A percentile compares a stretch with the other conserved stretches of the same genome.
Evolutionary conservation across 2,113 vertebrate genomes (phyloP).

Genomic region (Alaudala cheleensis): DNA sequence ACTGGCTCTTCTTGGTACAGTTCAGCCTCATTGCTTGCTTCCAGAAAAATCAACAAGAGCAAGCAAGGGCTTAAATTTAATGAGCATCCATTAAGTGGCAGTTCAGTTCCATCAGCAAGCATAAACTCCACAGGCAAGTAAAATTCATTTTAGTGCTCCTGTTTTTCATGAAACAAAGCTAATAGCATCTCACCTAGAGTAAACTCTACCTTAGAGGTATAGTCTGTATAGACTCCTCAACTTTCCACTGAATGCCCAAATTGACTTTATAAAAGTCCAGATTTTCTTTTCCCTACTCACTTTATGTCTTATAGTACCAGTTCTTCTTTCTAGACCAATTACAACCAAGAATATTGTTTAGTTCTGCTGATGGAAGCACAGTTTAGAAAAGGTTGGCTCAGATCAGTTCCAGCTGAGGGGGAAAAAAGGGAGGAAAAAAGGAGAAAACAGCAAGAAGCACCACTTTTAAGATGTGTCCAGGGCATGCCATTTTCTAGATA

Average conservation of each 20-base stretch:
- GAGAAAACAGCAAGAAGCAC: neutral
- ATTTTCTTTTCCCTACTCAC: neutral
- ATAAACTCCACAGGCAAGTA: neutral
- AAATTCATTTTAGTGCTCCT: neutral
- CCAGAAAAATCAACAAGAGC: neutral
- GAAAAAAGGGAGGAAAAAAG: neutral
- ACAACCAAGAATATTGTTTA: neutral
- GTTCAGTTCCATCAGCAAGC: neutral
- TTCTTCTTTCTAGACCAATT: neutral
- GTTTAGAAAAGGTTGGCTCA: neutral
- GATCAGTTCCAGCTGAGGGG: neutral
- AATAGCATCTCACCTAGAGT: neutral
- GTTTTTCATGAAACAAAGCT: neutral
- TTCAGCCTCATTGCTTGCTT: neutral
- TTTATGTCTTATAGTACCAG: neutral
- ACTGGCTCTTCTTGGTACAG: neutral
- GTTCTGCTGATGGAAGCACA: neutral
- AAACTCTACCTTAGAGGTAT: neutral
- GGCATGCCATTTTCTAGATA: neutral
- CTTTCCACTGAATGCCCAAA: neutral
- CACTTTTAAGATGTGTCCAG: neutral
- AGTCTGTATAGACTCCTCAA: neutral
- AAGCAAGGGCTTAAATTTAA: neutral
- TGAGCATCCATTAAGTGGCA: neutral
- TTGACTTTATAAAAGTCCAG: neutral